phyloP scores from a whole-genome alignment of 2,113 vertebrate species.

The Oreochromis spilurus region DNA sequence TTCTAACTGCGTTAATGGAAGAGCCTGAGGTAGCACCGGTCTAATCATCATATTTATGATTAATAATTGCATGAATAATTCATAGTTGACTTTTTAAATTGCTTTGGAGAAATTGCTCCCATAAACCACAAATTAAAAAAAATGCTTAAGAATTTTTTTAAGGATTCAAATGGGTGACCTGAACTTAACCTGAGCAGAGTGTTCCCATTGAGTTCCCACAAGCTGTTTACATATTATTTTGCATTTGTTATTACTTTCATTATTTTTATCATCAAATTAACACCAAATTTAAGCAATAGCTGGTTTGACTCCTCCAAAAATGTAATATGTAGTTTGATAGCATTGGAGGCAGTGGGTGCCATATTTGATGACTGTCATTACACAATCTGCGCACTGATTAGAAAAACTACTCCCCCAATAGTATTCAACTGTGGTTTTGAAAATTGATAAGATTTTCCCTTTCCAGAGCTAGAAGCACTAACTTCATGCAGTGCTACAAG shows the following conservation, averaged over 20 bases:
- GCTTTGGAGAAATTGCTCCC: neutral
- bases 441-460: neutral
- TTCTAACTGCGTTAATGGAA: neutral
- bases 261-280: neutral
- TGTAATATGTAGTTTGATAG: neutral
- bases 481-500: neutral
- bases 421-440: neutral
- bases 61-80: conserved; percentile 50
- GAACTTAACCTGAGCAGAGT: neutral
- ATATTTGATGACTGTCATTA: neutral
- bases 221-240: neutral
- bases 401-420: neutral
- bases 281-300: neutral
- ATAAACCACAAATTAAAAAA: neutral
- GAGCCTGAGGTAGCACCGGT: neutral
- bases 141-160: neutral
- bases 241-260: neutral
- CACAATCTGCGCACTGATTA: neutral
- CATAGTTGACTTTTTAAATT: conserved; percentile 14
- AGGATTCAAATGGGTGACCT: neutral
- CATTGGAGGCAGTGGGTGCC: neutral
- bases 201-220: neutral
- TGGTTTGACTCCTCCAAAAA: neutral
- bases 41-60: conserved; percentile 33
- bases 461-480: neutral